Conservation (phyloP, 1,140 invertebrate species). For the Onthophagus taurus region DNA sequence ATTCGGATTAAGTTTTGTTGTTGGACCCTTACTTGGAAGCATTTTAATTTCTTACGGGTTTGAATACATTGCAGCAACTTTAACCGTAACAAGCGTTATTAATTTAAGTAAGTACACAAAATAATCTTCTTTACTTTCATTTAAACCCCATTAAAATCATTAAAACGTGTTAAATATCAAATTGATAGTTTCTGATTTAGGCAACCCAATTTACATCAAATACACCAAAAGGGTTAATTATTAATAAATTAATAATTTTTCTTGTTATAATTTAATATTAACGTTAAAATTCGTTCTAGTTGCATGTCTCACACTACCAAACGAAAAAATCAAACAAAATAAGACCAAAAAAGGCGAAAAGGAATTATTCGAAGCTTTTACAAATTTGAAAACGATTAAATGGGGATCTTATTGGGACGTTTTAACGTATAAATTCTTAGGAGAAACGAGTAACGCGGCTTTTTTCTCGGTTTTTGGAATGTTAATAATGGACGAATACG, state of each 20-base stretch:
- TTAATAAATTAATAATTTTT: too few species aligned
- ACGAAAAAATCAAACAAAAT: background rate
- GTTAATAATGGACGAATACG: slow-evolving; percentile 4
- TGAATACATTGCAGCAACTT: slow-evolving; percentile 3
- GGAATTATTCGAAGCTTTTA: slow-evolving; percentile 6
- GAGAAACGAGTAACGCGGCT: slow-evolving; percentile 1
- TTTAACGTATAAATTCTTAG: slow-evolving; percentile 4
- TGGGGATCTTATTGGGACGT: slow-evolving; percentile 8
- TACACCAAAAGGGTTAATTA: too few species aligned
- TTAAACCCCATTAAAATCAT: too few species aligned
- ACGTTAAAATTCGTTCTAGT: too few species aligned
- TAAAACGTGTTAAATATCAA: too few species aligned
- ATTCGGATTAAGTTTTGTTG: slow-evolving; percentile 54
- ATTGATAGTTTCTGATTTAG: too few species aligned
- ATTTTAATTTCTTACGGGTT: slow-evolving; percentile 2
- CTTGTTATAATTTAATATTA: too few species aligned
- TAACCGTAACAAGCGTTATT: background rate
- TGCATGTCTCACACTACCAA: too few species aligned
- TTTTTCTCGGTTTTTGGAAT: slow-evolving; percentile 7
- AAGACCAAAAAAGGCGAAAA: background rate
- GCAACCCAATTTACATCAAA: too few species aligned
- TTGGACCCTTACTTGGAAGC: slow-evolving; percentile 58
- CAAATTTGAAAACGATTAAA: background rate
- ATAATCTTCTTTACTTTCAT: background rate
- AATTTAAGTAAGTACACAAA: slow-evolving; percentile 2